phyloP scores from a whole-genome alignment of 2,888 invertebrate species.

The Pheosia tremula region DNA sequence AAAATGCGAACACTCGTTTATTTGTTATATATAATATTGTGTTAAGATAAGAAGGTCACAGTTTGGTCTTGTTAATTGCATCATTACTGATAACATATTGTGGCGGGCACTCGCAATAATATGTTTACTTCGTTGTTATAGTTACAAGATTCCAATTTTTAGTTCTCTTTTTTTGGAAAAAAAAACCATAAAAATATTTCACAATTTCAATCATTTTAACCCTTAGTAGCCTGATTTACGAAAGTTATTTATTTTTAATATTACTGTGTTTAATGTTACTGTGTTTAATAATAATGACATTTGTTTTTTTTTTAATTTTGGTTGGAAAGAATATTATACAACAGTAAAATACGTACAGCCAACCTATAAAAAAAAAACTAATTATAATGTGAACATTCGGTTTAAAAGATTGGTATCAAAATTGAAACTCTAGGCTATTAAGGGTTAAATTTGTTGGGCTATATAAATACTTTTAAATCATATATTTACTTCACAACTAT shows the following conservation, averaged over 20 bases:
- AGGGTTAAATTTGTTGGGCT: background rate
- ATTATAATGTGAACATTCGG: too few species aligned
- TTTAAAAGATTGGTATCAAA: too few species aligned
- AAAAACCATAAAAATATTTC: background rate
- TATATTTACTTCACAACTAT: too few species aligned
- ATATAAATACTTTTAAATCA: background rate
- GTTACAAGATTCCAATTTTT: constrained; percentile 26
- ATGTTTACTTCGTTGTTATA: constrained; percentile 39
- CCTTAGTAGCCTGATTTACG: too few species aligned
- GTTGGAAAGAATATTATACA: too few species aligned
- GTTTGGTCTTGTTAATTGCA: constrained; percentile 39
- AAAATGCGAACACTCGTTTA: constrained; percentile 20
- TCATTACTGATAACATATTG: constrained; percentile 37
- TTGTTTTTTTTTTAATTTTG: too few species aligned
- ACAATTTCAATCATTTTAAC: background rate
- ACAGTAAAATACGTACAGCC: too few species aligned
- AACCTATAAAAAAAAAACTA: too few species aligned
- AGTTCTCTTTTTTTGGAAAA: background rate
- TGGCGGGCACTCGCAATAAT: constrained; percentile 18
- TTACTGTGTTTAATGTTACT: too few species aligned
- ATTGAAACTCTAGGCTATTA: too few species aligned
- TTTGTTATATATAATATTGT: constrained; percentile 27
- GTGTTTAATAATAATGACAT: too few species aligned
- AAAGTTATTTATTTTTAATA: too few species aligned
- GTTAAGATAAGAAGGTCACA: constrained; percentile 40